These are phyloP conservation scores for Manduca sexta DNA, from an alignment of 1,140 invertebrate genomes.

Conservation along the genomic window DNA sequence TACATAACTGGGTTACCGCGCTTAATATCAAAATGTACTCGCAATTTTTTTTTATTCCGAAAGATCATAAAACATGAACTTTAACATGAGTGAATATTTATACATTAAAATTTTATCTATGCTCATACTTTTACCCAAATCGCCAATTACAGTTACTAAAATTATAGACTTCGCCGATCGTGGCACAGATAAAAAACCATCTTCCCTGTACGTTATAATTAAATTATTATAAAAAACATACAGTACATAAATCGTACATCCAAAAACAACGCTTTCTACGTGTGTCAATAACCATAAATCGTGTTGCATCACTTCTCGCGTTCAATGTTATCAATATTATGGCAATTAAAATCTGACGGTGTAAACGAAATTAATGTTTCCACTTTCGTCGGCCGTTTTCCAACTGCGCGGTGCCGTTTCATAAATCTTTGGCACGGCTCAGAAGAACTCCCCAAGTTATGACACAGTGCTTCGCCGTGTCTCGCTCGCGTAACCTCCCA, in stretches of 20 bases:
- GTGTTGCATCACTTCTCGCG: conserved; percentile 44
- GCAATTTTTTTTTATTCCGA: no score
- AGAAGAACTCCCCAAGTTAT: background rate
- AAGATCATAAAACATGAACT: no score
- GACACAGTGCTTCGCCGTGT: conserved; percentile 6
- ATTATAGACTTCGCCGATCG: no score
- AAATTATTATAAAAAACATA: no score
- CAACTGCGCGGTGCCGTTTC: background rate
- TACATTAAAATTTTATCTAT: no score
- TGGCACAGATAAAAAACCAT: no score
- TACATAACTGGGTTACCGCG: no score
- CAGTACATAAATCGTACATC: background rate
- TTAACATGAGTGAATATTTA: no score
- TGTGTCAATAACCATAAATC: conserved; percentile 37
- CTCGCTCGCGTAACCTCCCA: conserved; percentile 1
- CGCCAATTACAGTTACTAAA: no score
- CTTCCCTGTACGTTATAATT: no score
- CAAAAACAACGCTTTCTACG: conserved; percentile 25
- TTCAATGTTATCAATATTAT: conserved; percentile 48
- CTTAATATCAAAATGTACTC: no score
- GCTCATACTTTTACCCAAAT: no score
- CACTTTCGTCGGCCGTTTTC: conserved; percentile 25
- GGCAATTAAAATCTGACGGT: conserved; percentile 49
- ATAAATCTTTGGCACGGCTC: background rate
- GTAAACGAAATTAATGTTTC: conserved; percentile 52